phyloP scores from a whole-genome alignment of 2,113 vertebrate genomes.

The Xyrauchen texanus region DNA sequence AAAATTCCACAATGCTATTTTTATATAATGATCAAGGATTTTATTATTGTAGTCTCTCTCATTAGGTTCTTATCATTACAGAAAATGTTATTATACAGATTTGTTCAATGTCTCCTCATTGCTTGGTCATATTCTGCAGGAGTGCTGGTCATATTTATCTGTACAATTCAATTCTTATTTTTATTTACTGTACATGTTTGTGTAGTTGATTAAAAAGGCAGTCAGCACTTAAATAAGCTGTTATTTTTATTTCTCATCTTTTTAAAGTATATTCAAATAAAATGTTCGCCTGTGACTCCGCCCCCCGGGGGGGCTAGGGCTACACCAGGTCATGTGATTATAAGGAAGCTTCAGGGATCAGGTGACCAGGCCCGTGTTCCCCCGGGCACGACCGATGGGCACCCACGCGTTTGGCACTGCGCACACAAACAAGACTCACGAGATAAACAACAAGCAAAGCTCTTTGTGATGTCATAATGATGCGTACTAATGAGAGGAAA shows the following conservation, averaged over 20 bases:
- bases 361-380: slow-evolving; percentile 73
- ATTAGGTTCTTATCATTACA: slow-evolving; percentile 99
- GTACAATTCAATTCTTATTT: slow-evolving; percentile 95
- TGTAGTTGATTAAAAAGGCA: slow-evolving; percentile 99
- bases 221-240: slow-evolving; percentile 99
- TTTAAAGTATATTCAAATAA: slow-evolving; percentile 89
- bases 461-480: slow-evolving; percentile 97
- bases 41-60: slow-evolving; percentile 91
- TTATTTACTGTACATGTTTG: slow-evolving; percentile 94
- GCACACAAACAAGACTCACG: slow-evolving; percentile 99
- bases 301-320: slow-evolving; percentile 65
- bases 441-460: slow-evolving; percentile 99
- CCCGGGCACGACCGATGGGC: slow-evolving; percentile 56
- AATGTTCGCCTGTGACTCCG: slow-evolving; percentile 85
- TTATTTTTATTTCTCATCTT: slow-evolving; percentile 66
- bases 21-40: slow-evolving; percentile 99
- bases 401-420: slow-evolving; percentile 93
- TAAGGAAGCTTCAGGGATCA: slow-evolving; percentile 80
- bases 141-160: slow-evolving; percentile 99
- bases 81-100: slow-evolving; percentile 99
- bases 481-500: slow-evolving; percentile 97
- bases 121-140: slow-evolving; percentile 94
- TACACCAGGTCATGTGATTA: slow-evolving; percentile 87
- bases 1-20: slow-evolving; percentile 74
- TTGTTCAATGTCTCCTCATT: slow-evolving; percentile 92